Evolutionary conservation across 2,113 vertebrate species (phyloP), one percentile per base, ranked within the genome.

Genomic region (Scatophagus argus): DNA sequence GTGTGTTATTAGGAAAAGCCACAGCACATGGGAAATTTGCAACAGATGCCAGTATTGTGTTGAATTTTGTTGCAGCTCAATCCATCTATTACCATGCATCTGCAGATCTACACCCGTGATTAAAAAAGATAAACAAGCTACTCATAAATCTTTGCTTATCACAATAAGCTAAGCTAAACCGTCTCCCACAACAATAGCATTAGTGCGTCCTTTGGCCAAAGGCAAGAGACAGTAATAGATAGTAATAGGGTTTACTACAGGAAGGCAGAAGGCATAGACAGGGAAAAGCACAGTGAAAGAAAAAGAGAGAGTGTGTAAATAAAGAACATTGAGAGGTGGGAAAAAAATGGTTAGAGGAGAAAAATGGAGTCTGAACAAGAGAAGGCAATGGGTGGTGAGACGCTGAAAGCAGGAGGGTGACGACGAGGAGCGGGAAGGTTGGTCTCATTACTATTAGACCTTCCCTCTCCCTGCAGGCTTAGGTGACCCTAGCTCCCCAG

Each of bases 401-500:
- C 58, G 49, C 60, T 59, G 74, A 79, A 72, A 76, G 63, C 71
- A 81, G 81, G 80, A 83, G 76, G 84, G 63, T 5, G 56, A 74
- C 49, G 47, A 62, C 6, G 82, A 67, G 78, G 78, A 88, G 62
- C 46, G 64, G 82, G 86, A 92, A 81, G 86, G 89, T 86, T 91
- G 93, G 77, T 91, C 93, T 95, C 92, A 94, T 94, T 94, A 94
- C 88, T 89, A 92, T 91, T 86, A 85, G 85, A 90, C 86, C 81
- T 89, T 84, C 84, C 90, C 87, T 87, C 80, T 86, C 89, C 88
- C 87, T 87, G 82, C 85, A 89, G 91, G 91, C 88, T 88, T 81
- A 87, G 88, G 87, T 92, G 94, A 94, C 94, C 94, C 90, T 62
- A 32, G 85, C 85, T 84, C 88, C 51, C 72, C 39, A 85, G 85